Base-by-base conservation (phyloP, 2,888 invertebrate species). In the Conchocele bisecta region DNA sequence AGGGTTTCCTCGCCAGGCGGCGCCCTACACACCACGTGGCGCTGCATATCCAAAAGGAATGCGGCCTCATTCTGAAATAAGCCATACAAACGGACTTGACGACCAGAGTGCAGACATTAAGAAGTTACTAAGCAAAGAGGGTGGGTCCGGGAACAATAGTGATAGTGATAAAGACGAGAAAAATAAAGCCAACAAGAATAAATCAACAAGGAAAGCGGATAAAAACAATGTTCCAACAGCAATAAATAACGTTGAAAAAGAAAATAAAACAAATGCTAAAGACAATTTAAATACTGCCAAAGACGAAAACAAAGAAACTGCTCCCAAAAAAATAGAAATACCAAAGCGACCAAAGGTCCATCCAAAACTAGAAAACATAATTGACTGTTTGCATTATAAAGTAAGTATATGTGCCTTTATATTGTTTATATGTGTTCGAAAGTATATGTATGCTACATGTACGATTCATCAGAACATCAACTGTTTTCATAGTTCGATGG, bases 361-460 rank as follows among this genome's bases (percentile, higher is more conserved):
- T 2, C 83, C 83, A 11, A 83, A 82, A 72, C 66, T 83, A 6
- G 83, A 83, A 13, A 82, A 77, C 53, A 74, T 83, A 13, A 74
- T 83, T 26, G 84, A 85, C 64, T 78, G 80, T 58, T 68, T 85
- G 13, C 82, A 82, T 65, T 84, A 79, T 58, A 82, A 81, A 82
- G 85, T 84, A 61, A 44, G 48, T 41, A 22, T 2, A 11, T 6
- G 37, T 35, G 37, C n/a, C 22, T 46, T 46, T 46, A 17, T 46
- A n/a, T n/a, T n/a, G n/a, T n/a, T n/a, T n/a, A n/a, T n/a, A n/a
- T n/a, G n/a, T n/a, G n/a, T n/a, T n/a, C n/a, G n/a, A n/a, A n/a
- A n/a, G n/a, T n/a, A n/a, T n/a, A n/a, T n/a, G n/a, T n/a, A n/a
- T n/a, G n/a, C n/a, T n/a, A n/a, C n/a, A n/a, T n/a, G n/a, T n/a